These are phyloP conservation scores for Pentamera pediparva DNA, from an alignment of 53 echinoderm and acorn worm genomes.

Conservation along the genomic window DNA sequence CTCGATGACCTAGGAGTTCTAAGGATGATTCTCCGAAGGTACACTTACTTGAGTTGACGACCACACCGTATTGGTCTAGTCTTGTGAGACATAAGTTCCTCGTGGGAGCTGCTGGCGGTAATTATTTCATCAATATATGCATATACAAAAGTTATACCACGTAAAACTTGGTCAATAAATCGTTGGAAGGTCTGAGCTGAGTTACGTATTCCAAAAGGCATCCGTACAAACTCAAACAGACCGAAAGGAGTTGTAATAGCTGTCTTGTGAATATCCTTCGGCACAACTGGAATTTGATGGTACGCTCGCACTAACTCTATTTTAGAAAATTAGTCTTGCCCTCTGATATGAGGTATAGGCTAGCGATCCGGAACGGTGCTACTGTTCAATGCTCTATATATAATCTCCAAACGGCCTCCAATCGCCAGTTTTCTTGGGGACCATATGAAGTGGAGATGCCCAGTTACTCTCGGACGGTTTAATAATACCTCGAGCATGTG, in stretches of 20 bases:
- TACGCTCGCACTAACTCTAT: too few relatives aligned
- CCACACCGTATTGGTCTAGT: neutral
- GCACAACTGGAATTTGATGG: too few relatives aligned
- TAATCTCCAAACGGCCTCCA: too few relatives aligned
- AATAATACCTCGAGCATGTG: too few relatives aligned
- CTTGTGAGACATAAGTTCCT: constrained; percentile 11
- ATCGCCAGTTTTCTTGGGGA: too few relatives aligned
- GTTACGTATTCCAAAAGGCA: constrained; percentile 41
- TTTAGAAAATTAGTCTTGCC: neutral
- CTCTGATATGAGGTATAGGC: constrained; percentile 5
- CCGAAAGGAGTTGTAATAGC: constrained; percentile 18
- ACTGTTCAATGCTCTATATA: neutral
- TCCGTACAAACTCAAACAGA: too few relatives aligned
- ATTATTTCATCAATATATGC: constrained; percentile 45
- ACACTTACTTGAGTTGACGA: constrained; percentile 27
- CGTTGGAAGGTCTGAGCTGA: too few relatives aligned
- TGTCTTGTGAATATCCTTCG: constrained; percentile 9
- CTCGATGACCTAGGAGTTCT: neutral
- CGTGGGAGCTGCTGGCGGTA: constrained; percentile 2
- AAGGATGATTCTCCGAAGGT: constrained; percentile 6
- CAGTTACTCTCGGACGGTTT: too few relatives aligned
- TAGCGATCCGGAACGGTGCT: constrained; percentile 15
- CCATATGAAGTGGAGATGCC: too few relatives aligned
- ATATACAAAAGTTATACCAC: constrained; percentile 13
- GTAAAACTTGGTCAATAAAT: too few relatives aligned